A percentile compares a stretch with the other conserved stretches of the same genome.
phyloP scores from a whole-genome alignment of 2,888 invertebrate species.

The Drosophila lacicola region DNA sequence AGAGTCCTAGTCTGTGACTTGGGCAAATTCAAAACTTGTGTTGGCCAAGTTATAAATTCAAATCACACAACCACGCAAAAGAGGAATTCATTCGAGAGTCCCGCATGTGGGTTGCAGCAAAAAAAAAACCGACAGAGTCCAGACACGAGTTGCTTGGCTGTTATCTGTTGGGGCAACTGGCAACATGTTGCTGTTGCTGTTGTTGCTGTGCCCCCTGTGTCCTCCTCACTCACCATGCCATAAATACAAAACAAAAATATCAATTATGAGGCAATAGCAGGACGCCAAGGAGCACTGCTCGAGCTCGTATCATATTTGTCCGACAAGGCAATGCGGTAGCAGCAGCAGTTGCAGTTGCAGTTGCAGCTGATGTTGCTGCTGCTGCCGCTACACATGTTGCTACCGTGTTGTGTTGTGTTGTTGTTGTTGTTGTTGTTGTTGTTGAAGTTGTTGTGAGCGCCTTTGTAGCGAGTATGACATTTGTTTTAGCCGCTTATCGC shows the following conservation, averaged over 20 bases:
- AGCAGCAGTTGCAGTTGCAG: slow-evolving; percentile 25
- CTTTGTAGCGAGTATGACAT: slow-evolving; percentile 67
- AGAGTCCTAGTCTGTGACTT: slow-evolving; percentile 13
- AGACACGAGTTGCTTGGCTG: slow-evolving; percentile 66
- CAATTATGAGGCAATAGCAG: slow-evolving; percentile 77
- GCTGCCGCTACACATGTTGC: slow-evolving; percentile 69
- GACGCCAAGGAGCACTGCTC: slow-evolving; percentile 44
- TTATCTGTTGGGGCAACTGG: slow-evolving; percentile 60
- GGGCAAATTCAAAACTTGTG: slow-evolving; percentile 45
- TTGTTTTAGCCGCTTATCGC: slow-evolving; percentile 78
- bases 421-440: slow-evolving; percentile 26
- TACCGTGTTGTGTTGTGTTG: slow-evolving; percentile 62
- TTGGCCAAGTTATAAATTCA: slow-evolving; percentile 77
- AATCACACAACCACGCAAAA: slow-evolving; percentile 77
- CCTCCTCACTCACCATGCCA: not conserved
- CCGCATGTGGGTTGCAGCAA: slow-evolving; percentile 44
- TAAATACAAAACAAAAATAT: slow-evolving; percentile 69
- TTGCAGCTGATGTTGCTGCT: slow-evolving; percentile 27
- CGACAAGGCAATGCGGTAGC: slow-evolving; percentile 69
- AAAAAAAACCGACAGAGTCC: slow-evolving; percentile 27
- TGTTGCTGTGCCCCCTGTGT: slow-evolving; percentile 8
- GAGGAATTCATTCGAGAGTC: slow-evolving; percentile 62
- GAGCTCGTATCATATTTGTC: slow-evolving; percentile 77
- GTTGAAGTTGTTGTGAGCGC: slow-evolving; percentile 32
- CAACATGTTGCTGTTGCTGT: slow-evolving; percentile 53